Base-by-base conservation (phyloP, 2,888 invertebrate species). In the Alloscopus bannaensis region DNA sequence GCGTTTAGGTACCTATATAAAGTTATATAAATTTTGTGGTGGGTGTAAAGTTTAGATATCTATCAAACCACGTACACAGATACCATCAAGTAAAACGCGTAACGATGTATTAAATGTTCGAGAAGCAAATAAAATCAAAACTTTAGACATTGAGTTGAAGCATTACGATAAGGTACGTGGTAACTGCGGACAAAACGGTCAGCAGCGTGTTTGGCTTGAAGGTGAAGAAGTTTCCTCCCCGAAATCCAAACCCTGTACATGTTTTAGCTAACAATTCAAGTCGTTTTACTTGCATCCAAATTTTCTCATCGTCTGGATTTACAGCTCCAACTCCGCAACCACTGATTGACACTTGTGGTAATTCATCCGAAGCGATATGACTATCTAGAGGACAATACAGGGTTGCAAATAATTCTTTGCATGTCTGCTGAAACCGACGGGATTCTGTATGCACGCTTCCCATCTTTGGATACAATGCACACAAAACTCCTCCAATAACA, bases 151-250 rank as follows among this genome's bases (percentile, higher is more conserved):
- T 16, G 13, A 69, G 28, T 24, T 69, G 69, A 8, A 69, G 18
- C 42, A 68, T 55, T 26, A 69, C 57, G 18, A 69, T 55, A 18
- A 69, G 40, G 42, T 57, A 18, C n/a, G 68, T 68, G n/a, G 55
- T 40, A 1, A 69, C 57, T 2, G 69, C 8, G 4, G 40, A 55
- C 26, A 57, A 26, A 1, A 69, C 57, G 1, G 69, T 57, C 1
- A 69, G 69, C 26, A 57, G 11, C 2, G 69, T 69, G 11, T 69
- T 16, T 18, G n/a, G 36, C 28, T n/a, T 31, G 28, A 57, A 57
- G 11, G 18, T 26, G 28, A 69, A 69, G 20, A 57, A 69, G 18
- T 18, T 18, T 13, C 18, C 66, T 1, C 57, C 55, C 18, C 42
- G 36, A 18, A 57, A 69, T 36, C 69, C 69, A 69, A 69, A 69